These are phyloP conservation scores for Oreochromis niloticus DNA, from an alignment of 2,113 vertebrate species.

Conservation along the genomic window DNA sequence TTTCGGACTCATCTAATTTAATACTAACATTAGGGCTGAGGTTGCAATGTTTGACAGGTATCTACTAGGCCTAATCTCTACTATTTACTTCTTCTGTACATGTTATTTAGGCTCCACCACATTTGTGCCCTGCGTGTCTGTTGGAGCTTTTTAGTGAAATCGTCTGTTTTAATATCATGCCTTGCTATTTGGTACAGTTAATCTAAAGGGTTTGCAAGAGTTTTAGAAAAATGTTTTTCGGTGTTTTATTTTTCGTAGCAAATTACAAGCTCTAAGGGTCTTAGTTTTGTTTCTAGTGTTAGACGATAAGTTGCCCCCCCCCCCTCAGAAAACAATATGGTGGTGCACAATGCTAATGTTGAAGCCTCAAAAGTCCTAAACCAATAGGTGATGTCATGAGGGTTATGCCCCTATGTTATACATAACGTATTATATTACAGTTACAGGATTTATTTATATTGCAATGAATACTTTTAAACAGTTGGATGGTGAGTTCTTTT, in stretches of 20 bases:
- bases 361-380: neutral
- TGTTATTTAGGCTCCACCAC: neutral
- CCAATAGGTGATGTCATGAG: neutral
- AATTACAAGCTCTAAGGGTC: accelerated
- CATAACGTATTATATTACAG: neutral
- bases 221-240: neutral
- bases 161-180: neutral
- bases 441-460: neutral
- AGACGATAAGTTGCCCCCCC: neutral
- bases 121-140: neutral
- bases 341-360: neutral
- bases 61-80: neutral
- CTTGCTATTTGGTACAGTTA: neutral
- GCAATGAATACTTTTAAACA: neutral
- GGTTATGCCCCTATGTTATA: neutral
- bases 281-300: neutral
- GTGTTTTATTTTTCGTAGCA: neutral
- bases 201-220: accelerated
- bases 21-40: neutral
- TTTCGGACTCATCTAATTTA: neutral
- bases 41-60: neutral
- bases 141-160: neutral
- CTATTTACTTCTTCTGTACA: neutral
- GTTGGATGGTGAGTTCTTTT: neutral
- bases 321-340: neutral